phyloP scores from a whole-genome alignment of 2,888 invertebrate genomes.

The Papilio gigon region DNA sequence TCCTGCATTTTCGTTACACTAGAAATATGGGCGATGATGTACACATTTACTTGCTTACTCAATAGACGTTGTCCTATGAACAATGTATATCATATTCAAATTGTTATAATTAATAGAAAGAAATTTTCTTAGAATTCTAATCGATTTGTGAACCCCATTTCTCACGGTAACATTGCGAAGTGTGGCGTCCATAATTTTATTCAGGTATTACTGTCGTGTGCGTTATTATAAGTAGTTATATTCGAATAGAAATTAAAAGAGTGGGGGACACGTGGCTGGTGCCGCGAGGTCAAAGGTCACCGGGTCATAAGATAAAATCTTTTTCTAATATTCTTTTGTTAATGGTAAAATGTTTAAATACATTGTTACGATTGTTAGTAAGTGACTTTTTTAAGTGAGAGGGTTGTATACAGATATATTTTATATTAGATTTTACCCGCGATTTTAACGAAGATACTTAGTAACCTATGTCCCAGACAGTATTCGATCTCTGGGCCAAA shows the following conservation, averaged over 20 bases:
- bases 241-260: conserved; percentile 49
- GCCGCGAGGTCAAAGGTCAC: conserved; percentile 67
- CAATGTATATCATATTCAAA: too few species aligned
- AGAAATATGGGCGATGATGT: too few species aligned
- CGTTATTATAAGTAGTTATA: conserved; percentile 57
- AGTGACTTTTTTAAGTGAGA: background rate
- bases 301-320: conserved; percentile 62
- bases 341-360: conserved; percentile 22
- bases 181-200: conserved; percentile 39
- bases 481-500: too few species aligned
- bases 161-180: conserved; percentile 37
- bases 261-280: conserved; percentile 64
- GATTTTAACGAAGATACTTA: too few species aligned
- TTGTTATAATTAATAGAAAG: too few species aligned
- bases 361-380: background rate
- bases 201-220: conserved; percentile 33
- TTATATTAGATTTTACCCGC: too few species aligned
- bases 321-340: conserved; percentile 25
- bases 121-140: background rate
- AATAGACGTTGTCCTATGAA: too few species aligned
- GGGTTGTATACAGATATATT: background rate
- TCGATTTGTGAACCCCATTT: conserved; percentile 19
- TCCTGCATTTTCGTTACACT: too few species aligned
- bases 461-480: too few species aligned
- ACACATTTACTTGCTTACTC: too few species aligned